Base-by-base conservation (phyloP, 2,888 invertebrate genomes). In the Myopa testacea region DNA sequence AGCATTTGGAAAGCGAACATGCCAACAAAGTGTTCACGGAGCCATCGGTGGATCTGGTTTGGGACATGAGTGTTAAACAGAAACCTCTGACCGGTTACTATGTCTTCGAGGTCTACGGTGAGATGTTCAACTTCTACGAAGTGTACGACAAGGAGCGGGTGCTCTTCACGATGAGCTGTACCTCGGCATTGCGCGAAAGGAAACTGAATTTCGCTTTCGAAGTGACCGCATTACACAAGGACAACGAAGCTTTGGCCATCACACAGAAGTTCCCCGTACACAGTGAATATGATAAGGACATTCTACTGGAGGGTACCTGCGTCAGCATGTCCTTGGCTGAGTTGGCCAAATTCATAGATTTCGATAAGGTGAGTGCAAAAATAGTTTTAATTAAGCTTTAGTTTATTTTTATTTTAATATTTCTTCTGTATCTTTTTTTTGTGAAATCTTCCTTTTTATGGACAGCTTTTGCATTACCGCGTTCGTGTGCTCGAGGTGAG, bases 1-100 rank as follows among this genome's bases (percentile, higher is more conserved):
- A 92, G 81, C 92, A 92, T 83, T 90, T 92, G 83, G 91, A 92
- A 82, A 78, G 83, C 45, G 88, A 90, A 16, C 92, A 92, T 82
- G 88, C 89, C 73, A 88, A 91, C 76, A 91, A 90, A 81, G 91
- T 92, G 6, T 88, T 87, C 68, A 79, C 77, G 10, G 62, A 81
- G 0, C 80, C 80, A 45, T 82, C 78, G 0, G 84, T 82, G 0
- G 83, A 87, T 68, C 80, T 88, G 37, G 80, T 82, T 2, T 89
- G 88, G 89, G 83, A 88, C 75, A 84, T 89, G 85, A 82, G 79
- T 4, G 78, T 82, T 62, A 85, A 85, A n/a, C 82, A 84, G n/a
- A 85, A 86, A 40, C 86, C 88, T 0, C 81, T 89, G 2, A 85
- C 87, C 5, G 88, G 88, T 0, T 89, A 89, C 74, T 89, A 88